Base-by-base conservation (phyloP, 2,797 vertebrate genomes). In the Danio albolineatus region DNA sequence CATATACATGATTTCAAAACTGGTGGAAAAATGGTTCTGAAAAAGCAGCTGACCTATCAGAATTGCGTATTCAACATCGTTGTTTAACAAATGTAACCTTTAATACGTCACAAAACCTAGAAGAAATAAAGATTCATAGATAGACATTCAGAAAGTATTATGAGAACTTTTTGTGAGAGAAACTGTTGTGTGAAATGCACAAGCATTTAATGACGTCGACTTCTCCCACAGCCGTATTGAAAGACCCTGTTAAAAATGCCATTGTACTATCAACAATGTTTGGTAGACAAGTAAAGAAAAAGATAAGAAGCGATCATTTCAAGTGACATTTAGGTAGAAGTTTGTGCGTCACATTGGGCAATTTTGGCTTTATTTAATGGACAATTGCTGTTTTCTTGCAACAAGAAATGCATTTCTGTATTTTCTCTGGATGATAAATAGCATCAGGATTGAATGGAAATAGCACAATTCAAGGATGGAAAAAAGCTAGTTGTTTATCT, bases 381-480 rank as follows among this genome's bases (percentile, higher is more conserved):
- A 44, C 44, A 69, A 57, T 57, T 69, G 75, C 28, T 46, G 36
- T 77, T 38, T 77, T 77, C 28, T 10, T 57, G 21, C 21, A 77
- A 36, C 16, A 59, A 48, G 10, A 19, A 10, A 78, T 7, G 12
- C 4, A 2, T 1, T 6, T 65, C 16, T 77, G 2, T 59, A 19
- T 67, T 77, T 66, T 54, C 21, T 46, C 10, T 65, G 61, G 38
- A 41, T 36, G 19, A 14, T 65, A 65, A 36, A 76, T 16, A 54
- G 14, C 61, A 76, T 65, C 0, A 54, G 5, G 48, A 76, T 43
- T 38, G 51, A 67, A 59, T 19, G 19, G 51, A 67, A 77, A 67
- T 61, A 48, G 64, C 75, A 78, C 75, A 69, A 78, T 67, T 67
- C 16, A 46, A 56, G 64, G 6, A 7, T 69, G 74, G 10, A 78